Conservation (phyloP, 2,888 invertebrate genomes). For the Philhelius pedissequus region DNA sequence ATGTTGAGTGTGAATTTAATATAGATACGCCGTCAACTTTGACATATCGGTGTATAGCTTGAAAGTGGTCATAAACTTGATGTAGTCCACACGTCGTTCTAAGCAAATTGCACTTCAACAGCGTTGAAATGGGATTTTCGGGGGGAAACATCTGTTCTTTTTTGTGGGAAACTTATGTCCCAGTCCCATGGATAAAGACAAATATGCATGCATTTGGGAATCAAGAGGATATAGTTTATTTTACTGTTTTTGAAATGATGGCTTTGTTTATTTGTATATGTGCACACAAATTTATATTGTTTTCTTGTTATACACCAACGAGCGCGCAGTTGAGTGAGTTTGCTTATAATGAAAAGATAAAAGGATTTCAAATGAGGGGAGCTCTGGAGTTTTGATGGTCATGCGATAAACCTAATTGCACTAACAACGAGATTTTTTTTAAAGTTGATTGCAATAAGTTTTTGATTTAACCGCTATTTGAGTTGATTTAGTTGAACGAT, state of each 20-base stretch:
- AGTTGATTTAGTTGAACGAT: not conserved
- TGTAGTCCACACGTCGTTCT: not conserved
- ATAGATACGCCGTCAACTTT: not conserved
- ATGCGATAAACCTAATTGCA: not conserved
- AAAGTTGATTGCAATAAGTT: not conserved
- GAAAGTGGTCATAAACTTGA: conserved; percentile 3
- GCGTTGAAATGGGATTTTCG: not conserved
- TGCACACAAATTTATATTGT: not conserved
- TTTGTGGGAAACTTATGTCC: not conserved
- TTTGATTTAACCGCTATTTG: not conserved
- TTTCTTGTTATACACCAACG: not conserved
- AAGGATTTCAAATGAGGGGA: not conserved
- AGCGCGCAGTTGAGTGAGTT: not conserved
- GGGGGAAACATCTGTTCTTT: not conserved
- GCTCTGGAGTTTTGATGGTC: not conserved
- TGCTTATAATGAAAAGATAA: not conserved
- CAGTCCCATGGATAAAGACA: not conserved
- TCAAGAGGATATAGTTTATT: not conserved
- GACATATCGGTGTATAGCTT: not conserved
- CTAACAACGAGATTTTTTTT: not conserved
- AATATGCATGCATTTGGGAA: not conserved
- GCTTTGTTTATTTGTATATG: not conserved
- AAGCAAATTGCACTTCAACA: not conserved
- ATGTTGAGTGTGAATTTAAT: not conserved
- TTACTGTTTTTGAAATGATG: conserved; percentile 1